Base-by-base conservation (phyloP, 2,113 vertebrate species). In the Semnornis frantzii region DNA sequence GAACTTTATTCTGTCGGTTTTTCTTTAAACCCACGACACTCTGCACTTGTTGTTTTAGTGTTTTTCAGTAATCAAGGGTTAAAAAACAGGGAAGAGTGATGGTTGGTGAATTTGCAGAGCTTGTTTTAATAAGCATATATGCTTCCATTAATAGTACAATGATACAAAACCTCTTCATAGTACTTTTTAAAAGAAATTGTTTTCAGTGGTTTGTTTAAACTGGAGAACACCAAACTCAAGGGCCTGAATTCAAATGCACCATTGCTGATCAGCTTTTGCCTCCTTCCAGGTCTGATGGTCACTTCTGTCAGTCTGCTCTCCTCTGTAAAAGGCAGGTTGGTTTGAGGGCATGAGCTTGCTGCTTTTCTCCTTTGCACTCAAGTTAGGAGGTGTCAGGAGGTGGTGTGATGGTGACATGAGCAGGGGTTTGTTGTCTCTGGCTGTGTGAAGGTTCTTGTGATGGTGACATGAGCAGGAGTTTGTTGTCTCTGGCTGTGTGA, bases 281-380 rank as follows among this genome's bases (percentile, higher is more conserved):
- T 0, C 66, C 37, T 84, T 27, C 34, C 6, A 50, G 18, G 10
- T 50, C 19, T 85, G 62, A n/a, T 0, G 0, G 30, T 69, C 5
- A 3, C 78, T 90, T 10, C 27, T 72, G 13, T 39, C 69, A 30
- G 27, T 52, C 6, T 20, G 5, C 12, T 76, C 77, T 79, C 31
- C 34, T 69, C 39, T 59, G 34, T 46, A n/a, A n/a, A n/a, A n/a
- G n/a, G n/a, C n/a, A 34, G 14, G 30, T 25, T n/a, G 27, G 0
- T 4, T 28, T 58, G 19, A 17, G 8, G 5, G 6, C 9, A 4
- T 16, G 34, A 20, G 5, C 7, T 13, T 82, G 54, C 46, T 76
- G 39, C n/a, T 4, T 80, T 86, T 96, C 31, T 81, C 9, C 58
- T 78, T 54, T 18, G 4, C 62, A 21, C 39, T 82, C 63, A 10